Evolutionary conservation across 2,888 invertebrate genomes (phyloP).

Genomic region (Pilophorus perplexus): DNA sequence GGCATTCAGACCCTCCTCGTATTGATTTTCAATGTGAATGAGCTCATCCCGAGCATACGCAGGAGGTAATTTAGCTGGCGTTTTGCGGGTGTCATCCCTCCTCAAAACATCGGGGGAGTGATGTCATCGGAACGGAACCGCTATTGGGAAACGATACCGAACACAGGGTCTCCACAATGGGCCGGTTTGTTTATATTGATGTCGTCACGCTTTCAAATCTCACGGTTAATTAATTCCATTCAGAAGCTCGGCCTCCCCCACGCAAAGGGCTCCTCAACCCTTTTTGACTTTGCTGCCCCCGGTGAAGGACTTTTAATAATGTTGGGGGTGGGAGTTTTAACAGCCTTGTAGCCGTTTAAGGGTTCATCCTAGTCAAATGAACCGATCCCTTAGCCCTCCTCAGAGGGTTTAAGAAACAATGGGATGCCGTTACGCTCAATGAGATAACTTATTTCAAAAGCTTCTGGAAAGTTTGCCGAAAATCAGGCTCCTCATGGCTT

Average conservation of each 20-base stretch:
- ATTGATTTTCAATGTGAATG: no score
- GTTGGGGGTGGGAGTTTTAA: constrained; percentile 29
- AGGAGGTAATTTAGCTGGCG: no score
- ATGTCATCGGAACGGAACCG: no score
- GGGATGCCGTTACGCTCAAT: constrained; percentile 1
- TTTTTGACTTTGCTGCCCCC: constrained; percentile 16
- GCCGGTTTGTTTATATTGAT: constrained; percentile 42
- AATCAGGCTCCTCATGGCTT: no score
- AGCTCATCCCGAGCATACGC: no score
- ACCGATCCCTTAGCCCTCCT: constrained; percentile 13
- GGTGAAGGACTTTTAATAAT: constrained; percentile 33
- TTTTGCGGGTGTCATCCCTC: no score
- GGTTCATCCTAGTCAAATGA: constrained; percentile 36
- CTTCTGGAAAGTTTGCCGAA: no score
- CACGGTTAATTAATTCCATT: constrained; percentile 44
- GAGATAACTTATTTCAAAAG: constrained; percentile 21
- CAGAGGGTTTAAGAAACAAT: constrained; percentile 17
- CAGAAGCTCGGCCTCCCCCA: background rate
- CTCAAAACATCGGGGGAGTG: no score
- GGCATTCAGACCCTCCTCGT: no score
- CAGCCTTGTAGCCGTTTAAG: constrained; percentile 35
- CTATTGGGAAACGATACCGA: no score
- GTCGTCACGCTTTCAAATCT: constrained; percentile 44
- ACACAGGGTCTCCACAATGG: no score
- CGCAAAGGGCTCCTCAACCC: constrained; percentile 6